phyloP scores from a whole-genome alignment of 2,113 vertebrate species.

The Labrus mixtus region DNA sequence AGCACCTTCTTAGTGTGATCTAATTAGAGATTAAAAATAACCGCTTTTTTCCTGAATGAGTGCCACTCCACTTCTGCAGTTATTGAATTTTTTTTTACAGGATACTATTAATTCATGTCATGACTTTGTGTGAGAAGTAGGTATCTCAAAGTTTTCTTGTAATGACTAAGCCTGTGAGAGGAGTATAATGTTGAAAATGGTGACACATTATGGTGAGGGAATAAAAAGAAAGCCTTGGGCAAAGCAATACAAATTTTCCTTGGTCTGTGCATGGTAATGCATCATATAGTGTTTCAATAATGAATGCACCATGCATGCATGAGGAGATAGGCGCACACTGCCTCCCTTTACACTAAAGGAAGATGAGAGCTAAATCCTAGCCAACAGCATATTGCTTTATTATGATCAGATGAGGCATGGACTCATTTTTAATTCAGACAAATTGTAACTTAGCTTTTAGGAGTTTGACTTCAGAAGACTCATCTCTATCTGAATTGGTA shows the following conservation, averaged over 20 bases:
- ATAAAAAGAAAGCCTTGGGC: slow-evolving; percentile 59
- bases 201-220: slow-evolving; percentile 56
- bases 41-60: slow-evolving; percentile 33
- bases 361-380: slow-evolving; percentile 62
- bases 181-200: slow-evolving; percentile 29
- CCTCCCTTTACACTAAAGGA: slow-evolving; percentile 64
- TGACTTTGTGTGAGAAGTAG: slow-evolving; percentile 25
- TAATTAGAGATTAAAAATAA: slow-evolving; percentile 71
- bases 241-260: slow-evolving; percentile 49
- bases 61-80: slow-evolving; percentile 42
- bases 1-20: slow-evolving; percentile 53
- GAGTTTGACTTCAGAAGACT: slow-evolving; percentile 22
- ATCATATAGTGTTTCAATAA: slow-evolving; percentile 74
- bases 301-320: slow-evolving; percentile 68
- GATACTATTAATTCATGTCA: slow-evolving; percentile 34
- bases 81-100: slow-evolving; percentile 8
- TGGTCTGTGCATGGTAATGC: slow-evolving; percentile 58
- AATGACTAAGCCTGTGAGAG: slow-evolving; percentile 47
- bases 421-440: slow-evolving; percentile 61
- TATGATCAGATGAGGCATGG: slow-evolving; percentile 39
- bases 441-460: slow-evolving; percentile 42
- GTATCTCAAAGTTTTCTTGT: slow-evolving; percentile 31
- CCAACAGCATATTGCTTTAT: slow-evolving; percentile 62
- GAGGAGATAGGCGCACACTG: slow-evolving; percentile 48
- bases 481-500: slow-evolving; percentile 26